Conservation (phyloP, 2,797 vertebrate species). For the Rhinogobio ventralis region DNA sequence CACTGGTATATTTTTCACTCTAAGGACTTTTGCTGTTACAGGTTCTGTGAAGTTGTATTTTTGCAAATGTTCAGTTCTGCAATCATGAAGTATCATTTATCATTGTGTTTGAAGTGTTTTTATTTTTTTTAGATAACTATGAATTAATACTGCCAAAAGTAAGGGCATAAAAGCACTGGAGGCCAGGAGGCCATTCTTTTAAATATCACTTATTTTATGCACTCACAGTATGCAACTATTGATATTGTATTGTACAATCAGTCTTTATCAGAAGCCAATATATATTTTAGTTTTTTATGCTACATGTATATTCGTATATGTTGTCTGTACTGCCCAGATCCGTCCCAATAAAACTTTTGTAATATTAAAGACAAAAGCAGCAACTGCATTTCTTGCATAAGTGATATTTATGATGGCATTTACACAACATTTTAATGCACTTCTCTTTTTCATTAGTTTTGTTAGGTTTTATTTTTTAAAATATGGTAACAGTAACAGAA, state of each 20-base stretch:
- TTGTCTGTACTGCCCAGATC: slow-evolving; percentile 27
- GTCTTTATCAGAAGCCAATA: neutral
- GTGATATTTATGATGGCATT: neutral
- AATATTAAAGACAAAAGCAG: slow-evolving; percentile 12
- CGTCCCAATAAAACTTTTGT: slow-evolving; percentile 7
- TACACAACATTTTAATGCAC: neutral
- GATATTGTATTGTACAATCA: neutral
- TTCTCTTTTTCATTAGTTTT: no score
- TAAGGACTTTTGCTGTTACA: slow-evolving; percentile 25
- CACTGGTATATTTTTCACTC: neutral
- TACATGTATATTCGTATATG: slow-evolving; percentile 37
- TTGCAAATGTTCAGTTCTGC: neutral
- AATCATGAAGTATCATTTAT: neutral
- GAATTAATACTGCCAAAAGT: neutral
- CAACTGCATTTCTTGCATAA: neutral
- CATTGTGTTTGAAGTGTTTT: neutral
- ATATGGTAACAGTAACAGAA: neutral
- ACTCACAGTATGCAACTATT: slow-evolving; percentile 8
- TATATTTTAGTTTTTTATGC: neutral
- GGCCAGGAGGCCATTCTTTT: neutral
- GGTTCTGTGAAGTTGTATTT: slow-evolving; percentile 1
- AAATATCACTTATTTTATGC: slow-evolving; percentile 1
- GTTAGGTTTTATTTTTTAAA: neutral
- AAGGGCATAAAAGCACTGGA: slow-evolving; percentile 3
- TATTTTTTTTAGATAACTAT: neutral